phyloP scores from a whole-genome alignment of 2,113 vertebrate genomes.

The Osmerus eperlanus region DNA sequence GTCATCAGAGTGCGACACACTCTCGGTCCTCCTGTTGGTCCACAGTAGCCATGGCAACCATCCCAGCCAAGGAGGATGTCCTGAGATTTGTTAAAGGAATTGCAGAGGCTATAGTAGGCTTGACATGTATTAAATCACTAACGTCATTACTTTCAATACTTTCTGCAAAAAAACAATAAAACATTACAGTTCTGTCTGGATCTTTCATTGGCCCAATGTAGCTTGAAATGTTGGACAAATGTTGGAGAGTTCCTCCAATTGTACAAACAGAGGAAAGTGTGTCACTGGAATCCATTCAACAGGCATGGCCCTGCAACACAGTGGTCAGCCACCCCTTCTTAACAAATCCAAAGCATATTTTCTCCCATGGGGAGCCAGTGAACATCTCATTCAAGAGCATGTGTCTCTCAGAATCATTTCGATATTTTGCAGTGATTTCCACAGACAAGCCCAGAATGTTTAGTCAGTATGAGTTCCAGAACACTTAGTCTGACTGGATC shows the following conservation, averaged over 20 bases:
- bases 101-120: too few species aligned
- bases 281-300: slow-evolving; percentile 4
- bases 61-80: not conserved
- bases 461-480: not conserved
- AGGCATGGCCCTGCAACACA: not conserved
- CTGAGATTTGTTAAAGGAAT: not conserved
- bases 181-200: not conserved
- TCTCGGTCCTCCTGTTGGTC: not conserved
- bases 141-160: too few species aligned
- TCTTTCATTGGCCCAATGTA: not conserved
- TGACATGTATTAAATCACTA: too few species aligned
- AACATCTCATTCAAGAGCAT: slow-evolving; percentile 5
- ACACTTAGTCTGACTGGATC: too few species aligned
- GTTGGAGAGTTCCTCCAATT: not conserved
- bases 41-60: not conserved
- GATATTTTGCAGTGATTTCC: not conserved
- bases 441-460: not conserved
- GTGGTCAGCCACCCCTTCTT: slow-evolving; percentile 5
- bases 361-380: not conserved
- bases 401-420: not conserved
- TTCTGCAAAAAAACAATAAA: not conserved
- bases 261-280: slow-evolving; percentile 1
- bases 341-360: slow-evolving; percentile 2
- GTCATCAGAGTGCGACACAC: not conserved
- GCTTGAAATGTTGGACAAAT: not conserved